phyloP scores from a whole-genome alignment of 2,888 invertebrate genomes.

The Acheta domesticus region DNA sequence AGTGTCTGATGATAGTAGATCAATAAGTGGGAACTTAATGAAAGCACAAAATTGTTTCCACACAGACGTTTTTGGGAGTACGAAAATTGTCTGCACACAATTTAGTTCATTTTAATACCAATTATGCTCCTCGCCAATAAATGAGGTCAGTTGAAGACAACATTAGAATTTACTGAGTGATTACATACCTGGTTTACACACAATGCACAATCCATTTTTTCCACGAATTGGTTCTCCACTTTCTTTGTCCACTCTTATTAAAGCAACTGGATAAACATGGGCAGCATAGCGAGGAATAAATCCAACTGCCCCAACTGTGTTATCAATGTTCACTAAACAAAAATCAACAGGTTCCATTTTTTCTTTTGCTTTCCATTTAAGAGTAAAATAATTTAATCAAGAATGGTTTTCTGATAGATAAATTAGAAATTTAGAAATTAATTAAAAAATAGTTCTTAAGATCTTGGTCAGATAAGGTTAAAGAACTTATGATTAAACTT shows the following conservation, averaged over 20 bases:
- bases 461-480: neutral
- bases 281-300: conserved; percentile 52
- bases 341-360: neutral
- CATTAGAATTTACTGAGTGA: neutral
- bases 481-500: neutral
- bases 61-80: too few species aligned
- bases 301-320: conserved; percentile 64
- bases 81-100: too few species aligned
- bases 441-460: too few species aligned
- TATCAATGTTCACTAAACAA: conserved; percentile 59
- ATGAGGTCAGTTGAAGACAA: too few species aligned
- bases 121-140: too few species aligned
- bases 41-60: too few species aligned
- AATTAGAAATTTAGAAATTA: neutral
- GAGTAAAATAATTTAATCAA: neutral
- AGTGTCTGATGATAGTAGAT: too few species aligned
- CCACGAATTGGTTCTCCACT: conserved; percentile 72
- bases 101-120: too few species aligned
- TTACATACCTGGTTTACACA: conserved; percentile 50
- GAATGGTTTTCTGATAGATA: too few species aligned
- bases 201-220: conserved; percentile 55
- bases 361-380: conserved; percentile 23
- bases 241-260: conserved; percentile 61
- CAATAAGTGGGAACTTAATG: too few species aligned
- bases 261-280: conserved; percentile 53